These are phyloP conservation scores for Oreotrochilus melanogaster DNA, from an alignment of 2,113 vertebrate species.

Conservation along the genomic window DNA sequence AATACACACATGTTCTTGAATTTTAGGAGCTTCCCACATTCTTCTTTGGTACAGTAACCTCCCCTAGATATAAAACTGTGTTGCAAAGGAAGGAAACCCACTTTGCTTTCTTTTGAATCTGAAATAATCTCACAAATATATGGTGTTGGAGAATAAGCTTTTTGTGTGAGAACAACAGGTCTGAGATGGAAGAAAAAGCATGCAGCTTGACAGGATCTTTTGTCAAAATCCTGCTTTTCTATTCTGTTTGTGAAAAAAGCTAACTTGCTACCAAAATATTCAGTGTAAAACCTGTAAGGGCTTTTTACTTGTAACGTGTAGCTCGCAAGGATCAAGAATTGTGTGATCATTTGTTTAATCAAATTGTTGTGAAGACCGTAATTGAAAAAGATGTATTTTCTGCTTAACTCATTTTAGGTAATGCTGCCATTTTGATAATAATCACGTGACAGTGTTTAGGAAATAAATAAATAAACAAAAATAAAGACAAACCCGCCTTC, in stretches of 20 bases:
- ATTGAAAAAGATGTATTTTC: neutral
- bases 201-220: constrained; percentile 8
- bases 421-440: constrained; percentile 30
- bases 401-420: neutral
- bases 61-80: neutral
- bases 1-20: neutral
- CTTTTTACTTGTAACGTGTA: neutral
- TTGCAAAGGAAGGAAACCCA: neutral
- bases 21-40: neutral
- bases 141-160: neutral
- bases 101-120: constrained; percentile 13
- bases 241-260: neutral
- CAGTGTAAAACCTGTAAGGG: neutral
- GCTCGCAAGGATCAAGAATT: neutral
- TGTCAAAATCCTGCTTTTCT: constrained; percentile 24
- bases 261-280: neutral
- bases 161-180: constrained; percentile 41
- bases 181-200: neutral
- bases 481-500: neutral
- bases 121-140: neutral
- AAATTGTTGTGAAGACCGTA: neutral
- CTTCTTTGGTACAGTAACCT: neutral
- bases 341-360: neutral
- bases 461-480: neutral
- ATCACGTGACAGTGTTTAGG: neutral